phyloP scores from a whole-genome alignment of 1,140 invertebrate genomes.

The Octopus sinensis region DNA sequence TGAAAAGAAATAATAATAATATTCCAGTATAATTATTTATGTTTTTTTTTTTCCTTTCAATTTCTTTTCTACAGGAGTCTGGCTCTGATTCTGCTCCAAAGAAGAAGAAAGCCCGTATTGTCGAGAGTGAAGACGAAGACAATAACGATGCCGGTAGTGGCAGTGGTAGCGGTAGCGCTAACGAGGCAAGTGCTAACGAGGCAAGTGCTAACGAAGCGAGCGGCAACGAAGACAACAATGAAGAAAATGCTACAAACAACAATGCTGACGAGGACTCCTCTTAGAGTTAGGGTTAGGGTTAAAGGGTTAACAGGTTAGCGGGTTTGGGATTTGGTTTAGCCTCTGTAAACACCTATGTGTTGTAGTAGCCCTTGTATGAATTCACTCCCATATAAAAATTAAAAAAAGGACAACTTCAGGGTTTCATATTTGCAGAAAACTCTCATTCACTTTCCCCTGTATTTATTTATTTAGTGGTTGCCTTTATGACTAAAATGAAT shows the following conservation, averaged over 20 bases:
- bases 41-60: no score
- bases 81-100: conserved; percentile 57
- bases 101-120: conserved; percentile 52
- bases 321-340: not conserved
- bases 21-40: no score
- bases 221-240: conserved; percentile 3
- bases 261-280: conserved; percentile 31
- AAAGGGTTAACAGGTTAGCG: conserved; percentile 16
- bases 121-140: conserved; percentile 54
- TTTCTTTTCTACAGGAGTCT: conserved; percentile 32
- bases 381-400: no score
- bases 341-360: no score
- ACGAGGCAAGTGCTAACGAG: not conserved
- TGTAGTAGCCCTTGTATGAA: no score
- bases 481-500: no score
- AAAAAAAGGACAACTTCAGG: no score
- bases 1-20: no score
- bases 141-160: conserved; percentile 22
- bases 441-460: no score
- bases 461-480: no score
- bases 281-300: not conserved
- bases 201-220: not conserved
- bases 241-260: not conserved
- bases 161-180: conserved; percentile 12
- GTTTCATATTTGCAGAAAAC: no score